A percentile compares a stretch with the other conserved stretches of the same genome.
These are phyloP conservation scores for Dipodomys ordii DNA, from an alignment of 2,113 vertebrate species.

Conservation along the genomic window DNA sequence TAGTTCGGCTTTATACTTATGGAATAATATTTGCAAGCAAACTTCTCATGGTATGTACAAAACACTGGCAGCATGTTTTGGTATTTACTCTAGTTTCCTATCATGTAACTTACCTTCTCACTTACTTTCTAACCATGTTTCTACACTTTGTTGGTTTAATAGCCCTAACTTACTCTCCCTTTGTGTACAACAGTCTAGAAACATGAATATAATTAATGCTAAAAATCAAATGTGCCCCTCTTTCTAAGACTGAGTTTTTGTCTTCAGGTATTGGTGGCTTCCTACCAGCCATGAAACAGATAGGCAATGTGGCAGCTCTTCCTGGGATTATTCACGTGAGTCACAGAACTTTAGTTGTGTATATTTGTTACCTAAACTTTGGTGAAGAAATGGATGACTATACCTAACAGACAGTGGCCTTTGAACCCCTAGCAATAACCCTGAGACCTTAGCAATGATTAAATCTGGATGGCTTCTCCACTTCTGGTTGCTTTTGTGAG, in stretches of 20 bases:
- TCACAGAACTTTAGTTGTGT: constrained; percentile 39
- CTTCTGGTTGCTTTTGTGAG: constrained; percentile 22
- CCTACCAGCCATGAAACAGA: constrained; percentile 98
- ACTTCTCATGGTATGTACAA: background rate
- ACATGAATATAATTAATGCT: background rate
- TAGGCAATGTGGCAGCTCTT: constrained; percentile 97
- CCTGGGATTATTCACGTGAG: constrained; percentile 97
- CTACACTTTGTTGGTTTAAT: background rate
- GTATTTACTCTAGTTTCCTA: background rate
- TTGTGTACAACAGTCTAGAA: background rate
- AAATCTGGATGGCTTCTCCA: background rate
- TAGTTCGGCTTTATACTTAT: background rate
- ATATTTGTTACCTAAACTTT: background rate
- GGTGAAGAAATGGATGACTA: background rate
- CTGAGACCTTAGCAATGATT: background rate
- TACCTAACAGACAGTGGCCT: background rate
- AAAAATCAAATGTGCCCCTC: background rate
- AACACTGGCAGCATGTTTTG: rapidly evolving
- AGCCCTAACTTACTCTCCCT: background rate
- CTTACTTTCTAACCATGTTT: background rate
- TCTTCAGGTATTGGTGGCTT: constrained; percentile 95
- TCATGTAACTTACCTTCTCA: background rate
- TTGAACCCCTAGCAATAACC: background rate
- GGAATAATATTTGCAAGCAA: background rate
- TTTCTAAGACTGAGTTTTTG: background rate